Evolutionary conservation across 1,140 invertebrate genomes (phyloP).

Genomic region (Hypsibius dujardini): DNA sequence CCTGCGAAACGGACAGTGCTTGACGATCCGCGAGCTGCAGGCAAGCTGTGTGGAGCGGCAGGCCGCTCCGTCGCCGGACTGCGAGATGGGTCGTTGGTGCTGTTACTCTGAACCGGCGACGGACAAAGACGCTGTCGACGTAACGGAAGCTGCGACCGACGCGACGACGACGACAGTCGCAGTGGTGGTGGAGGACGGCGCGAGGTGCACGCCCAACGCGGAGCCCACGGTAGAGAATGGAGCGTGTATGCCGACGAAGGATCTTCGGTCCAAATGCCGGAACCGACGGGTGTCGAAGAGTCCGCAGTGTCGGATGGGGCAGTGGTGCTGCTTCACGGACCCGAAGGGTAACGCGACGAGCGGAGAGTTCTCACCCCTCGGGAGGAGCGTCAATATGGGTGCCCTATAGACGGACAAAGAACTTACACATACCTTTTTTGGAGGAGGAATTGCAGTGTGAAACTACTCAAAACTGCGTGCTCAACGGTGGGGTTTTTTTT

Average conservation of each 20-base stretch:
- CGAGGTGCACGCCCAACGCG: background rate
- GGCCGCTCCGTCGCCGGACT: background rate
- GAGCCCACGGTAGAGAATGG: background rate
- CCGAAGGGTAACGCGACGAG: background rate
- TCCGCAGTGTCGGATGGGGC: constrained; percentile 7
- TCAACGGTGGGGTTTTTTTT: no score
- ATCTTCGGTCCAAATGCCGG: constrained; percentile 1
- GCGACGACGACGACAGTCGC: background rate
- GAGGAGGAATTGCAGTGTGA: no score
- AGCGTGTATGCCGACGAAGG: background rate
- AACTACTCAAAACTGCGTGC: no score
- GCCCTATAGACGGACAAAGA: background rate
- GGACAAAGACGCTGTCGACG: background rate
- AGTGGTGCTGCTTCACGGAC: constrained; percentile 6
- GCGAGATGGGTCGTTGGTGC: constrained; percentile 5
- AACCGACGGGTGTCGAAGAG: constrained; percentile 8
- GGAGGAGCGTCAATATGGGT: background rate
- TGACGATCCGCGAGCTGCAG: background rate
- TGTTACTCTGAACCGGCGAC: background rate
- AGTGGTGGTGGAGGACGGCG: background rate
- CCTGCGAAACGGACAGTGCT: background rate
- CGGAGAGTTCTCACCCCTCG: background rate
- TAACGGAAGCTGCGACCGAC: background rate
- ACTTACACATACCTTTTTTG: no score
- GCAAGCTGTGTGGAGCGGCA: background rate